Percentiles rank a stretch among this genome's conserved stretches.
Conservation (phyloP, 2,797 vertebrate species). For the Dermochelys coriacea region DNA sequence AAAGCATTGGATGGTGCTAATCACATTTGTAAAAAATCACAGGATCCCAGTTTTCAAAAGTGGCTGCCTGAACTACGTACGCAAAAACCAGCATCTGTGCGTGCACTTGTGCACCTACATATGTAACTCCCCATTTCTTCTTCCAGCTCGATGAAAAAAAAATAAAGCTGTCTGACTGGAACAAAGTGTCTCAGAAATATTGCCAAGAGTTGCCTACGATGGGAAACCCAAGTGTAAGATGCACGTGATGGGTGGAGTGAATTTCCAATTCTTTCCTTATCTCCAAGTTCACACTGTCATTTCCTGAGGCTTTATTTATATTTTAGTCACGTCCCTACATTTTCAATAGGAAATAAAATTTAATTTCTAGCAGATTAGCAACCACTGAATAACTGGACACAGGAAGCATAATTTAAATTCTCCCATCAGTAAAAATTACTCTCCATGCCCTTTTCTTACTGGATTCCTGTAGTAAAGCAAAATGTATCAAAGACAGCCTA, state of each 20-base stretch:
- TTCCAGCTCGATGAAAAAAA: background rate
- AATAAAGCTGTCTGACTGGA: background rate
- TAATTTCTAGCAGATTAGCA: background rate
- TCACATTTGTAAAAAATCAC: background rate
- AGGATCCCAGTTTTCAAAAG: background rate
- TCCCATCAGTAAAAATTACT: background rate
- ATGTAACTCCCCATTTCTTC: background rate
- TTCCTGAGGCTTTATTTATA: background rate
- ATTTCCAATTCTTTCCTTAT: background rate
- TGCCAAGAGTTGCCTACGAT: background rate
- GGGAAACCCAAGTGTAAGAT: background rate
- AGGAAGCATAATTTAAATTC: background rate
- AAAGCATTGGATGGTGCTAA: background rate
- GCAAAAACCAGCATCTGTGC: background rate
- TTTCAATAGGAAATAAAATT: conserved; percentile 12
- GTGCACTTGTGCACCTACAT: fast-evolving
- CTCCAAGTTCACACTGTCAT: background rate
- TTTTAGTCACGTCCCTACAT: background rate
- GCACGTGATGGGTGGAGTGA: background rate
- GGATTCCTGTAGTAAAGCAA: background rate
- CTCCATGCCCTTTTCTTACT: background rate
- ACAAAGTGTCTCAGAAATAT: background rate
- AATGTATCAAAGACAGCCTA: background rate
- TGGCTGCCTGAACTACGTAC: background rate
- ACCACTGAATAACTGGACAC: background rate